phyloP scores from a whole-genome alignment of 2,113 vertebrate species.

The Vidua chalybeata region DNA sequence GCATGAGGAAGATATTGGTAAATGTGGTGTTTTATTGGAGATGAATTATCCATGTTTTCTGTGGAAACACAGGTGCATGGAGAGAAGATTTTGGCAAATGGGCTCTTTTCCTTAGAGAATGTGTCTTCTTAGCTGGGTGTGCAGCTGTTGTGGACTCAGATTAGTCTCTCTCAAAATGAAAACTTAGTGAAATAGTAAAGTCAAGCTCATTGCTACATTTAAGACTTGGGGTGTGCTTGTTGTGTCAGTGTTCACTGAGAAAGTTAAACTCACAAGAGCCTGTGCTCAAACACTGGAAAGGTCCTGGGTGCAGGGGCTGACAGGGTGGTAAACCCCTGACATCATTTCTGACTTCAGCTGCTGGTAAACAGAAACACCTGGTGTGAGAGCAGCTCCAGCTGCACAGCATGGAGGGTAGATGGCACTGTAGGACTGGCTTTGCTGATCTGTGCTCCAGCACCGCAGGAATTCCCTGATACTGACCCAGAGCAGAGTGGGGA shows the following conservation, averaged over 20 bases:
- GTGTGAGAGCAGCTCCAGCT: background rate
- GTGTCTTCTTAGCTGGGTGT: background rate
- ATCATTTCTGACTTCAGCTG: background rate
- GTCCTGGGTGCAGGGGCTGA: accelerated
- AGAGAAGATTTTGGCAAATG: background rate
- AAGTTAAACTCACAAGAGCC: background rate
- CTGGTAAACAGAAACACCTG: background rate
- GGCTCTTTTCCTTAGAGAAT: background rate
- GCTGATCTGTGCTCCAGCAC: background rate
- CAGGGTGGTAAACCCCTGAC: accelerated
- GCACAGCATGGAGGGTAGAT: background rate
- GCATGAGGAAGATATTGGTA: background rate
- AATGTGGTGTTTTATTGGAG: background rate
- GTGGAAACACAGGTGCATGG: accelerated
- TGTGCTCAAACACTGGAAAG: background rate
- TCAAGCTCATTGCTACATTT: accelerated
- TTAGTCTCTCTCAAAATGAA: background rate
- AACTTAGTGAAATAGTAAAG: background rate
- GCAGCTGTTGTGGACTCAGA: background rate
- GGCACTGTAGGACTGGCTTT: constrained; percentile 21
- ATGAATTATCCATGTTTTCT: background rate
- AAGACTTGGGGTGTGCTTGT: background rate
- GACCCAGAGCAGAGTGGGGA: background rate
- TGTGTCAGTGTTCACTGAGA: accelerated
- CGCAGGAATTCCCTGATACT: background rate